phyloP scores from a whole-genome alignment of 2,888 invertebrate genomes.

The Drosophila koepferae region DNA sequence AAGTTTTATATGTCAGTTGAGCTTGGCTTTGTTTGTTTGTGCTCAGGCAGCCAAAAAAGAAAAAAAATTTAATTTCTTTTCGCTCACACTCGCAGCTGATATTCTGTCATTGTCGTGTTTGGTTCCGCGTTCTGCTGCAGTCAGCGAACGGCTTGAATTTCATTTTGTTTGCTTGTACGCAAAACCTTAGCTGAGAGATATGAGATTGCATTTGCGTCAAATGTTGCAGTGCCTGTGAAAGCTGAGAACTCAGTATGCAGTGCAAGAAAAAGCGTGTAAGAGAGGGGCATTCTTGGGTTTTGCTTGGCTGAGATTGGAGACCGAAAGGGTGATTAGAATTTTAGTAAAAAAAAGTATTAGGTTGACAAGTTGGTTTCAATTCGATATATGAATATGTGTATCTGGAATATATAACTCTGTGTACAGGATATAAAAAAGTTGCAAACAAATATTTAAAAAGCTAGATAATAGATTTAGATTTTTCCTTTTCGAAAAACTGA shows the following conservation, averaged over 20 bases:
- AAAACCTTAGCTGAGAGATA: constrained; percentile 16
- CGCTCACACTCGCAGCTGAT: constrained; percentile 34
- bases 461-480: too few relatives aligned
- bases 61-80: constrained; percentile 29
- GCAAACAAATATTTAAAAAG: too few relatives aligned
- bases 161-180: constrained; percentile 8
- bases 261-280: neutral
- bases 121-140: constrained; percentile 44
- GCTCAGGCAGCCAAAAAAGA: constrained; percentile 56
- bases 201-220: constrained; percentile 17
- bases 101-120: constrained; percentile 31
- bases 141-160: constrained; percentile 30
- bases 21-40: constrained; percentile 41
- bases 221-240: constrained; percentile 12
- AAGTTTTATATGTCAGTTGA: constrained; percentile 3
- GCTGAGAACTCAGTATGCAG: constrained; percentile 16
- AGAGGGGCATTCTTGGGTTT: neutral
- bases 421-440: too few relatives aligned
- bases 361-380: too few relatives aligned
- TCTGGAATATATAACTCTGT: too few relatives aligned
- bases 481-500: too few relatives aligned
- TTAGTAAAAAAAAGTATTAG: neutral
- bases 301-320: neutral
- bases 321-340: neutral
- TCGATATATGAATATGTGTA: too few relatives aligned